phyloP scores from a whole-genome alignment of 2,797 vertebrate genomes.

The Allobates femoralis region DNA sequence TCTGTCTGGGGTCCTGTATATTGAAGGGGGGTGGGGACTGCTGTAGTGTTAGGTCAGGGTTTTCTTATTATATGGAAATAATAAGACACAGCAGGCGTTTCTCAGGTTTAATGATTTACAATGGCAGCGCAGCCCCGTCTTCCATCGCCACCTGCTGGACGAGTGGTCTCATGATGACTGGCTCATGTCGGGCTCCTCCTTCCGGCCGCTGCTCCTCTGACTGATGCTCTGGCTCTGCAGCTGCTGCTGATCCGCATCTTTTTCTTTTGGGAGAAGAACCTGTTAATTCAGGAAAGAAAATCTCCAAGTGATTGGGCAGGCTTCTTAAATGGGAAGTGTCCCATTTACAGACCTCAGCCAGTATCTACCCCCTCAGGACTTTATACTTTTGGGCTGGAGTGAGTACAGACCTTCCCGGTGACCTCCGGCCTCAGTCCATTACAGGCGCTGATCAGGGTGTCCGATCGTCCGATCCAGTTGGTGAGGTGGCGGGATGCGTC shows the following conservation, averaged over 20 bases:
- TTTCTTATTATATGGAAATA: no score
- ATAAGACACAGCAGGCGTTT: neutral
- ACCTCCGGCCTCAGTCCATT: constrained; percentile 70
- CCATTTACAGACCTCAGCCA: neutral
- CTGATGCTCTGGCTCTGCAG: neutral
- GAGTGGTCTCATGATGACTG: neutral
- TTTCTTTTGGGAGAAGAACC: neutral
- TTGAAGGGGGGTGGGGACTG: no score
- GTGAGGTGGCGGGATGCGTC: constrained; percentile 64
- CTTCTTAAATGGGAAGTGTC: neutral
- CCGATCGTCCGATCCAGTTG: constrained; percentile 65
- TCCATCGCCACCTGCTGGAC: neutral
- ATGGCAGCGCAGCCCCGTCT: neutral
- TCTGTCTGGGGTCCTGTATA: no score
- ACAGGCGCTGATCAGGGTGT: constrained; percentile 64
- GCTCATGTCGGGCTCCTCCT: no score
- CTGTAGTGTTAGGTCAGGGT: no score
- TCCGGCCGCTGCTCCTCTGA: neutral
- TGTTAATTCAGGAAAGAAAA: neutral
- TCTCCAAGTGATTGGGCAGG: neutral
- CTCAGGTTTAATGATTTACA: neutral
- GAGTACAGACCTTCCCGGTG: constrained; percentile 68
- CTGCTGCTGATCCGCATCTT: neutral
- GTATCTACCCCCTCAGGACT: no score
- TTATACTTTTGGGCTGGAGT: no score